A percentile compares a stretch with the other conserved stretches of the same genome.
Evolutionary conservation across 1,140 invertebrate genomes (phyloP).

Genomic region (Nasonia longicornis): DNA sequence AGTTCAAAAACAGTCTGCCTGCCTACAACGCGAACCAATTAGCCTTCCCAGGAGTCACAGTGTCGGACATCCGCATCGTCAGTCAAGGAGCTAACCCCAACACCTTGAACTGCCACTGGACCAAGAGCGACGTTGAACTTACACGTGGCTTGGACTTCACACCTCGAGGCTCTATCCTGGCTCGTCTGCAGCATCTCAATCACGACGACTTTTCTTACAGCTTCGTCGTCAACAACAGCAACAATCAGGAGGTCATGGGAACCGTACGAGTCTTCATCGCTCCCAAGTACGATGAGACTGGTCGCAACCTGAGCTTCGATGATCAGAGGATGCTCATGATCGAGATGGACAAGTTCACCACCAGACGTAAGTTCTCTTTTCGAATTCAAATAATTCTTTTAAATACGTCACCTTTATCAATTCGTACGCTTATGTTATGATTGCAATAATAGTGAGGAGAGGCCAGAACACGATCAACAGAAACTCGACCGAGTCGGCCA

Average conservation of each 20-base stretch:
- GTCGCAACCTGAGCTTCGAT: slow-evolving; percentile 72
- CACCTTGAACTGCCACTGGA: slow-evolving; percentile 75
- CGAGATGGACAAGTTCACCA: slow-evolving; percentile 76
- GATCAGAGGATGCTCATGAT: slow-evolving; percentile 80
- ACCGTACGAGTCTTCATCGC: slow-evolving; percentile 84
- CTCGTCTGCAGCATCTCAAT: slow-evolving; percentile 80
- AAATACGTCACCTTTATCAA: background rate
- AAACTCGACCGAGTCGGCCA: slow-evolving; percentile 71
- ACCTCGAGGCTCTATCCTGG: slow-evolving; percentile 77
- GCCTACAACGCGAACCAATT: slow-evolving; percentile 73
- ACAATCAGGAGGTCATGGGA: slow-evolving; percentile 70
- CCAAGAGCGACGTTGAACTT: slow-evolving; percentile 81
- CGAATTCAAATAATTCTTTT: background rate
- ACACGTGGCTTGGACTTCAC: slow-evolving; percentile 84
- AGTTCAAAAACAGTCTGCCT: slow-evolving; percentile 79
- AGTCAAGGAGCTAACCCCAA: slow-evolving; percentile 52
- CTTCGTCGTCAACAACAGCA: slow-evolving; percentile 76
- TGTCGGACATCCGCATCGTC: slow-evolving; percentile 70
- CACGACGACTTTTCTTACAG: slow-evolving; percentile 76
- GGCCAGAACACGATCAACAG: slow-evolving; percentile 72
- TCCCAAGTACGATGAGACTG: slow-evolving; percentile 78
- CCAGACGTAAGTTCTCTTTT: background rate
- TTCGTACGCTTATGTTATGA: background rate
- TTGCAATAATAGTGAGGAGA: slow-evolving; percentile 66
- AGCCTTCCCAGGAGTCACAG: slow-evolving; percentile 74